A percentile compares a stretch with the other conserved stretches of the same genome.
Evolutionary conservation across 1,140 invertebrate genomes (phyloP).

Genomic region (Charaxes varanes): DNA sequence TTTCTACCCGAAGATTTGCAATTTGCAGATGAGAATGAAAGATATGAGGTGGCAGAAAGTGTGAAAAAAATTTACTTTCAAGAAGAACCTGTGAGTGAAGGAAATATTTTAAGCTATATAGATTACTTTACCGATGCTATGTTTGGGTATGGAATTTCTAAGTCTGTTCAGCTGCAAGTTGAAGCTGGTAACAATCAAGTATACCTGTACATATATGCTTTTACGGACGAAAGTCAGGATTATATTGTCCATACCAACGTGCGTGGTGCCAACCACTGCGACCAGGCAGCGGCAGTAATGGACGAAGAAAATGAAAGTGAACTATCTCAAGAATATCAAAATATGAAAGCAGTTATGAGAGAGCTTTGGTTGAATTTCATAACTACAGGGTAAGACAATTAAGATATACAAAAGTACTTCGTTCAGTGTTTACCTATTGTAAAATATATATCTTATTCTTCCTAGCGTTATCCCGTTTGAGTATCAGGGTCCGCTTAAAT

Average conservation of each 20-base stretch:
- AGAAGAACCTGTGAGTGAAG: slow-evolving; percentile 8
- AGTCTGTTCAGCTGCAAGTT: slow-evolving; percentile 12
- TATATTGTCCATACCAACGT: slow-evolving; percentile 6
- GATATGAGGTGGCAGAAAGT: slow-evolving; percentile 7
- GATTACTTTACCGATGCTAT: slow-evolving; percentile 19
- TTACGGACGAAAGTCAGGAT: slow-evolving; percentile 1
- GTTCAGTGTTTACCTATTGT: too few species aligned
- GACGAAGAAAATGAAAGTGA: slow-evolving; percentile 4
- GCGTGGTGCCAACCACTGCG: slow-evolving; percentile 12
- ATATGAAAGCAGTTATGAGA: slow-evolving; percentile 15
- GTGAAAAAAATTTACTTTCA: slow-evolving; percentile 23
- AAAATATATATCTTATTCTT: too few species aligned
- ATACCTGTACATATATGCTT: slow-evolving; percentile 20
- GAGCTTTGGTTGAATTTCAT: slow-evolving; percentile 23
- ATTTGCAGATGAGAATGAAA: slow-evolving; percentile 15
- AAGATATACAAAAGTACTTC: too few species aligned
- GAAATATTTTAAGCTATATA: slow-evolving; percentile 12
- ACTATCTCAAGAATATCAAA: slow-evolving; percentile 9
- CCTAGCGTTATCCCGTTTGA: too few species aligned
- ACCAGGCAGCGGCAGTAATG: slow-evolving; percentile 8
- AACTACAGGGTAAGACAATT: slow-evolving; percentile 19
- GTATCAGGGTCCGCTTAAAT: too few species aligned
- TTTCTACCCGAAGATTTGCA: slow-evolving; percentile 23
- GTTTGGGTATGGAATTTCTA: slow-evolving; percentile 11
- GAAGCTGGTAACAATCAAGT: slow-evolving; percentile 19